Conservation (phyloP, 2,888 invertebrate species). For the Pyrgus malvae region DNA sequence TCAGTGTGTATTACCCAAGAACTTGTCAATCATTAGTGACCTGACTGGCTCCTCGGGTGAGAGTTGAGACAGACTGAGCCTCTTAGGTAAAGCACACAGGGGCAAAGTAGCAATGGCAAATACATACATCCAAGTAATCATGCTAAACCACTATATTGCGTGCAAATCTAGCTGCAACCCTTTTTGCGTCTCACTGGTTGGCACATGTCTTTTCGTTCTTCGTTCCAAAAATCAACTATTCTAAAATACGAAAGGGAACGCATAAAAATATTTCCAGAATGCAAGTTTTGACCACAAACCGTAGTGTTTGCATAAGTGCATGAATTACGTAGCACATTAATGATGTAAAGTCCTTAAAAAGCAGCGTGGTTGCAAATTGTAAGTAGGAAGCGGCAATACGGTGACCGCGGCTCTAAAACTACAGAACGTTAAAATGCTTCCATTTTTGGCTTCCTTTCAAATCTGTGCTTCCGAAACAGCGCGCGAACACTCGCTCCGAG, state of each 20-base stretch:
- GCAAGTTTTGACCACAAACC: neutral
- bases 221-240: no score
- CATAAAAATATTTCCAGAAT: neutral
- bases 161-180: no score
- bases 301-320: constrained; percentile 15
- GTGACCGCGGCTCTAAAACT: constrained; percentile 51
- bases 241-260: neutral
- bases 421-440: constrained; percentile 67
- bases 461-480: constrained; percentile 74
- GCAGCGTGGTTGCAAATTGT: constrained; percentile 47
- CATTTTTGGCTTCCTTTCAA: constrained; percentile 78
- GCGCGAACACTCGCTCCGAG: constrained; percentile 50
- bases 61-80: no score
- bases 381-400: constrained; percentile 60
- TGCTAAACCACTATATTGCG: no score
- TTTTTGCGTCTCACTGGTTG: no score
- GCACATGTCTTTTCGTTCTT: no score
- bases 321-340: constrained; percentile 23
- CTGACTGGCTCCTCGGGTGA: no score
- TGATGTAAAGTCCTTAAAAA: constrained; percentile 26
- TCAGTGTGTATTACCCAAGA: no score
- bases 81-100: no score
- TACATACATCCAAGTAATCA: no score
- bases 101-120: no score
- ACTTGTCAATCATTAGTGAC: no score